Base-by-base conservation (phyloP, 2,888 invertebrate genomes). In the Drosophila incognita region DNA sequence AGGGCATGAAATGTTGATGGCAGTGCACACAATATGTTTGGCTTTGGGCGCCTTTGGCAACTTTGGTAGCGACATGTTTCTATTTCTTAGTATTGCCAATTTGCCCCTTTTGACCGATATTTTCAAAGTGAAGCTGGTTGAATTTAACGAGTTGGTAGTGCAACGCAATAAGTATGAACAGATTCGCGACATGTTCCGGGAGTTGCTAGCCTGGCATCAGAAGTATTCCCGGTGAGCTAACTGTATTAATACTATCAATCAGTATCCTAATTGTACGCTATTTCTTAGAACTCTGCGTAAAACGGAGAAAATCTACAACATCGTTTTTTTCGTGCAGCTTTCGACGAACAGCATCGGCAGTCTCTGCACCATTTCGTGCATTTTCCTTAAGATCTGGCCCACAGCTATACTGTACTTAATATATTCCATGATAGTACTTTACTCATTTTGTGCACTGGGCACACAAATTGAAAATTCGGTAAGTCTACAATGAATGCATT, bases 381-480 rank as follows among this genome's bases (percentile, higher is more conserved):
- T 89, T 6, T 75, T 83, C 7, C 80, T 83, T 0, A 53, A 64
- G 0, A 76, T 72, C 35, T 91, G 92, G 91, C 89, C 91, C 1
- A 83, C 82, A 31, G 91, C 87, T 13, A 76, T 76, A 10, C 46
- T 70, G 0, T 92, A 83, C 35, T 36, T 90, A 31, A 0, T 74
- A 2, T 89, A 81, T 49, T 69, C 72, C 0, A 57, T 77, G 5
- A 59, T 73, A 4, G 40, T 78, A 2, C 77, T 91, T 0, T 92
- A 92, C 21, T 59, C 83, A 0, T 92, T 76, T 49, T 92, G 91
- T 67, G 81, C 78, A 0, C 68, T 91, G 4, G 91, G 91, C 5
- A 84, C 90, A n/a, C 31, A 86, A 4, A 84, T 90, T 5, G 83
- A 89, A 52, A 71, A 57, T 36, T 79, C 92, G 35, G 91, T 90